Evolutionary conservation across 2,113 vertebrate species (phyloP).

Genomic region (Centrocercus urophasianus): DNA sequence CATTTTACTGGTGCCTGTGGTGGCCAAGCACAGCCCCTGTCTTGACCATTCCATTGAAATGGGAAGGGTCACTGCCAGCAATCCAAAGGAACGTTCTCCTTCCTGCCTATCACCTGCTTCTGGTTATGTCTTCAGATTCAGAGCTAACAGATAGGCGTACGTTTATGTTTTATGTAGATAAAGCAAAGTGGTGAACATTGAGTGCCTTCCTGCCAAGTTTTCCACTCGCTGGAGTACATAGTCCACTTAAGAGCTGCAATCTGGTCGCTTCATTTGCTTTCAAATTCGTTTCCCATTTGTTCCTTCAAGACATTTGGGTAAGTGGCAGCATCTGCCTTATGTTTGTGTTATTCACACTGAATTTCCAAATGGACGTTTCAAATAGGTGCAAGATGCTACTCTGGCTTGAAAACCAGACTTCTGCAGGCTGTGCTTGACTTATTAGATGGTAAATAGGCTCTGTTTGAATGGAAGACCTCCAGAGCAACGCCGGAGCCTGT

Average conservation of each 20-base stretch:
- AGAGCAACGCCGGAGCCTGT: not conserved
- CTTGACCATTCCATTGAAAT: no score
- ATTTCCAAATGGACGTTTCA: constrained; percentile 70
- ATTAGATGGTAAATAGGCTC: constrained; percentile 9
- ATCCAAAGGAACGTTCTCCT: not conserved
- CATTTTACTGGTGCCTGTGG: accelerated
- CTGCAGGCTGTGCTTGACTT: constrained; percentile 28
- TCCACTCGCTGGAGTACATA: not conserved
- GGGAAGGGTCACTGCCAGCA: no score
- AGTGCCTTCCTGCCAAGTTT: constrained; percentile 63
- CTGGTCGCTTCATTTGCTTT: constrained; percentile 70
- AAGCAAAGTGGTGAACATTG: not conserved
- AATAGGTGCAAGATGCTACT: constrained; percentile 68
- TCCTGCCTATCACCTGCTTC: not conserved
- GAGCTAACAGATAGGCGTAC: not conserved
- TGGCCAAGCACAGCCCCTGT: not conserved
- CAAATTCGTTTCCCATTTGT: constrained; percentile 65
- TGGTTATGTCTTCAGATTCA: not conserved
- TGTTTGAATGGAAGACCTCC: not conserved
- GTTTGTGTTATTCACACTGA: constrained; percentile 73
- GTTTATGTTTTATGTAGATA: constrained; percentile 3
- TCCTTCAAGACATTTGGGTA: constrained; percentile 70
- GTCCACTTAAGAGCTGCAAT: constrained; percentile 69
- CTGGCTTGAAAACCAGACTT: constrained; percentile 63
- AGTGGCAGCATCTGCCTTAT: constrained; percentile 71